These are phyloP conservation scores for Erebia palarica DNA, from an alignment of 2,888 invertebrate genomes.

Conservation along the genomic window DNA sequence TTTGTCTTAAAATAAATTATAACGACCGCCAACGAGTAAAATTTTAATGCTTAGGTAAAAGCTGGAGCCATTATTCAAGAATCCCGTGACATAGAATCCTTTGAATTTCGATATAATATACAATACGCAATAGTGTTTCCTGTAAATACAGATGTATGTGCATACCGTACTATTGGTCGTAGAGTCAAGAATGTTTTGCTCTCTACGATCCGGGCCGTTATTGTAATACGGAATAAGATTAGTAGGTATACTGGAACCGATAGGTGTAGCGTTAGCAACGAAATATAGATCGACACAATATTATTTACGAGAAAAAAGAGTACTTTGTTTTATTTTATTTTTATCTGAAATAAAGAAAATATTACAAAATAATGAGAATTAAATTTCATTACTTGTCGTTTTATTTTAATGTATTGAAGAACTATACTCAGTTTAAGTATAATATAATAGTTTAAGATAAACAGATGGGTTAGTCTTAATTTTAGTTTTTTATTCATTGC, in stretches of 20 bases:
- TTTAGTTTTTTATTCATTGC: too few species aligned
- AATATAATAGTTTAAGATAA: too few species aligned
- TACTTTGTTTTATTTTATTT: not conserved
- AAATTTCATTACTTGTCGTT: too few species aligned
- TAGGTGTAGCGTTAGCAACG: constrained; percentile 62
- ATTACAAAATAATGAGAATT: too few species aligned
- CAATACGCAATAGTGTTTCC: constrained; percentile 13
- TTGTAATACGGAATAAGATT: constrained; percentile 77
- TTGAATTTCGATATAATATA: not conserved
- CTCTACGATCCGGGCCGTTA: constrained; percentile 72
- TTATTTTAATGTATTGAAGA: too few species aligned
- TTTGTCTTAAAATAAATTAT: too few species aligned
- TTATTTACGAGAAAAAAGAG: not conserved
- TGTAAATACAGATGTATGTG: constrained; percentile 32
- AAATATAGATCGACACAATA: constrained; percentile 49
- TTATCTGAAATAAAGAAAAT: not conserved
- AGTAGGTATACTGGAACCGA: constrained; percentile 63
- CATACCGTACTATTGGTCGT: constrained; percentile 36
- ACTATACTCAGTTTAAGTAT: too few species aligned
- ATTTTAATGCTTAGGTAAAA: not conserved
- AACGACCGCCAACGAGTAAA: not conserved
- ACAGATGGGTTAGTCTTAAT: too few species aligned
- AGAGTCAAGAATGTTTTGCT: constrained; percentile 62
- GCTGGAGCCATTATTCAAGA: not conserved
- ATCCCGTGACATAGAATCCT: constrained; percentile 2